Conservation (phyloP, 2,113 vertebrate species). For the Spea multiplicata region DNA sequence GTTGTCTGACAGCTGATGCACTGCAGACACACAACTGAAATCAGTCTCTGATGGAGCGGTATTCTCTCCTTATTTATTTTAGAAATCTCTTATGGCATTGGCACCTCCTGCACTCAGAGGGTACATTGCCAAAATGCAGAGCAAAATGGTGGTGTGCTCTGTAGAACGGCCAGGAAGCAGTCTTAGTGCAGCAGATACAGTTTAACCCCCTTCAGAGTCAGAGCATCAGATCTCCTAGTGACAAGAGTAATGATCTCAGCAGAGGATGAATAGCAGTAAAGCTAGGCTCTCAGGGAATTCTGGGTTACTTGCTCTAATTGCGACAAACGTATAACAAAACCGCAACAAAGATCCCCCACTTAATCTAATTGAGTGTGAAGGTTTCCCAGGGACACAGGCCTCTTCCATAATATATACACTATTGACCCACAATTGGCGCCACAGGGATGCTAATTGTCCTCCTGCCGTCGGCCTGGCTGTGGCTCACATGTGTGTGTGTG, state of each 20-base stretch:
- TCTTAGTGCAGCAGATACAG: constrained; percentile 9
- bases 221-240: constrained; percentile 5
- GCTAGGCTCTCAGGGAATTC: constrained; percentile 41
- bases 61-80: too few relatives aligned
- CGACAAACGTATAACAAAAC: constrained; percentile 60
- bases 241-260: constrained; percentile 46
- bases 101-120: background rate
- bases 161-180: background rate
- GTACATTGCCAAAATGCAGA: background rate
- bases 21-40: too few relatives aligned
- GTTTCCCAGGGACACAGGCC: constrained; percentile 83
- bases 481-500: constrained; percentile 45
- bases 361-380: constrained; percentile 99
- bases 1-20: too few relatives aligned
- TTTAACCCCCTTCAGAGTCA: constrained; percentile 29
- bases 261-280: constrained; percentile 40
- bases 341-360: constrained; percentile 72
- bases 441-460: constrained; percentile 94
- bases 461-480: constrained; percentile 47
- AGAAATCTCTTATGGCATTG: too few relatives aligned
- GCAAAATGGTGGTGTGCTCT: background rate
- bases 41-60: too few relatives aligned
- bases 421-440: constrained; percentile 99
- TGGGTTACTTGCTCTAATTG: constrained; percentile 48
- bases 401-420: constrained; percentile 73